Base-by-base conservation (phyloP, 2,113 vertebrate genomes). In the Notothenia rossii region DNA sequence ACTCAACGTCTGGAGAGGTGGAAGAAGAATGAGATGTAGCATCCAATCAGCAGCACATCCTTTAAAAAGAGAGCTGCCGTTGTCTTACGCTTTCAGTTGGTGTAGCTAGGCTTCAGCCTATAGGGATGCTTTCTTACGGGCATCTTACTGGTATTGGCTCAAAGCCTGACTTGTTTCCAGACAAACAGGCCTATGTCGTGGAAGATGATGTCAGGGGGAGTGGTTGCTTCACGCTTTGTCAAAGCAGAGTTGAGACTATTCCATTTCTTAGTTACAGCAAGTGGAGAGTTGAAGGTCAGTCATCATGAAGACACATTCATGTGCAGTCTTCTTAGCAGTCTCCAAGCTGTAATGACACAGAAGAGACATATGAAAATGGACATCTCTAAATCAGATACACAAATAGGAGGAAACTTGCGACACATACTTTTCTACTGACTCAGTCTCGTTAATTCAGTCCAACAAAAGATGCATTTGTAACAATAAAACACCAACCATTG, bases 21-120 rank as follows among this genome's bases (percentile, higher is more conserved):
- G 65, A 48, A 36, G 55, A 84, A 72, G 61, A 81, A 56, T 60
- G 61, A 74, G 62, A 77, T 33, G 77, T 64, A 67, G 45, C 10
- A 60, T 75, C 82, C 69, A 87, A 77, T 93, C 91, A 93, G 86
- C 72, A 81, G 82, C 56, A 68, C 85, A 88, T 93, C 78, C 58
- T 91, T 74, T 36, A 4, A 53, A 81, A 74, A n/a, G 74, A 85
- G 51, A 55, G 71, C 79, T 45, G 55, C 55, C 48, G 77, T 79
- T 65, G 70, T 66, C 40, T 62, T 64, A 55, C 36, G 58, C 51
- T 80, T 77, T 91, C 81, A 91, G 82, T 88, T 86, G 77, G 72
- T n/a, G 73, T 81, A 63, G 72, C 72, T 84, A 48, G 81, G 87
- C 86, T 85, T 82, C 81, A 86, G 89, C 75, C 85, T 79, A 61